These are phyloP conservation scores for Heliconius eleuchia DNA, from an alignment of 1,140 invertebrate species.

Conservation along the genomic window DNA sequence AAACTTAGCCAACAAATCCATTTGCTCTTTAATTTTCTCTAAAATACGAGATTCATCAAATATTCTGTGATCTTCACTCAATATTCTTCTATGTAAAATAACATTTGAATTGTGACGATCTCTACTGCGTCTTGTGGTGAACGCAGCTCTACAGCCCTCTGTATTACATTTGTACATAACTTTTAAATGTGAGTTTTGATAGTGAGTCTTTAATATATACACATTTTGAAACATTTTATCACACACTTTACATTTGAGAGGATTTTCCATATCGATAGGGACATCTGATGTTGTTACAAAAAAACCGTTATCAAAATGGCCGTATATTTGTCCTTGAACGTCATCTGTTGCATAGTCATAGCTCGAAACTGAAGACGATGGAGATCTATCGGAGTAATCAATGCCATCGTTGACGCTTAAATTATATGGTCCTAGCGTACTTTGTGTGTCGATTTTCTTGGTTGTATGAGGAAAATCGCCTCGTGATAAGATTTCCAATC, in stretches of 20 bases:
- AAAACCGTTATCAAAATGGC: conserved; percentile 87
- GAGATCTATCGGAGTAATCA: conserved; percentile 82
- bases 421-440: conserved; percentile 60
- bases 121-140: conserved; percentile 96
- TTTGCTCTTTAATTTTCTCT: conserved; percentile 84
- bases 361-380: conserved; percentile 83
- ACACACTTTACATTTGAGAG: conserved; percentile 93
- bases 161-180: conserved; percentile 97
- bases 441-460: conserved; percentile 57
- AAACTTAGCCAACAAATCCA: conserved; percentile 85
- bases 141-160: conserved; percentile 97
- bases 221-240: conserved; percentile 97
- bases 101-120: conserved; percentile 96
- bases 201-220: conserved; percentile 97
- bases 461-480: conserved; percentile 85
- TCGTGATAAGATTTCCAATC: conserved; percentile 90
- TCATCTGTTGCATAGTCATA: conserved; percentile 83
- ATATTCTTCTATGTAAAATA: conserved; percentile 93
- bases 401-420: conserved; percentile 69
- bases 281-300: conserved; percentile 89
- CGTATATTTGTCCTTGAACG: conserved; percentile 83
- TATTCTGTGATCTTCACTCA: conserved; percentile 82
- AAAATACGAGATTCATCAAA: conserved; percentile 67
- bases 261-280: conserved; percentile 89
- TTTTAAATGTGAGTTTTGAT: conserved; percentile 97